Evolutionary conservation across 1,140 invertebrate genomes (phyloP), one percentile per base, ranked within the genome.

Genomic region (Drosophila mojavensis): DNA sequence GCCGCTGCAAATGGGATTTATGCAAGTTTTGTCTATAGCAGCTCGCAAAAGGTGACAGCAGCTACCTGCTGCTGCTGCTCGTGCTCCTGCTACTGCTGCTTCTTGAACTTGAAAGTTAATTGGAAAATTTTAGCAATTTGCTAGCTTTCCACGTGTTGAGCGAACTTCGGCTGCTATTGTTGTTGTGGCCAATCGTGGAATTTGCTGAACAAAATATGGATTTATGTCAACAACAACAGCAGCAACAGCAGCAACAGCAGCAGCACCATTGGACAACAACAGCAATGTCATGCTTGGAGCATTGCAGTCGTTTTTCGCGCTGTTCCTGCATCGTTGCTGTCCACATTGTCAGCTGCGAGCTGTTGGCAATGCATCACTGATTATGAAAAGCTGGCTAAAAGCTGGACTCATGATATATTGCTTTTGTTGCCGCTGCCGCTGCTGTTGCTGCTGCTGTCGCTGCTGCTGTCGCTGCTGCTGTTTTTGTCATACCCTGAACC

Each of bases 311-410:
- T 77, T 85, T 73, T 70, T 66, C 61, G 65, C 65, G 81, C 72
- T 60, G 58, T 72, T 68, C 43, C 56, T 50, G 58, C 66, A 54
- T 50, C 59, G 58, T 33, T 59, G 51, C 55, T 60, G 55, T 89
- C 63, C 73, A 70, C 74, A 75, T 64, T 79, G 76, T 72, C 60
- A 74, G 70, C 75, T 78, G 75, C 64, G 69, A 68, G 69, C 80
- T 89, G 84, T 68, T 88, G 73, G 84, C 84, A 89, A 88, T 88
- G 84, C 84, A 88, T 89, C 84, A 88, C 84, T 88, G 80, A 89
- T 88, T 88, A 89, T 88, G 84, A 88, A 88, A 88, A 88, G 84
- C 84, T 88, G 74, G 84, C 84, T 88, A 89, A 88, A 88, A 88
- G 84, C 84, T 88, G 84, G 84, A 88, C 84, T 75, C 67, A 56